Evolutionary conservation across 1,140 invertebrate species (phyloP).

Genomic region (Drosophila aff.): DNA sequence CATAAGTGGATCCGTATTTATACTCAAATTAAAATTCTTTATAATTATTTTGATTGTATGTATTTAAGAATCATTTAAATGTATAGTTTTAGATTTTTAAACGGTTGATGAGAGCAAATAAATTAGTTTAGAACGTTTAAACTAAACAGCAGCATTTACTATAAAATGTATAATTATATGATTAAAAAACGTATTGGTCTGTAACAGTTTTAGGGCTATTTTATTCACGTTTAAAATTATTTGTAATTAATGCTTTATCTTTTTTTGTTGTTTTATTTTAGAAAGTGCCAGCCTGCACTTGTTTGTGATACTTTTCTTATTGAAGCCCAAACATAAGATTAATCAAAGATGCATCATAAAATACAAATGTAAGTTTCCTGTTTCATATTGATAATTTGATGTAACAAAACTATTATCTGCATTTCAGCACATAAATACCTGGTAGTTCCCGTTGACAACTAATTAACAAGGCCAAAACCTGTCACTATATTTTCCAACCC

Average conservation of each 20-base stretch:
- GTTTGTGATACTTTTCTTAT: not conserved
- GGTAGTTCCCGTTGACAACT: not conserved
- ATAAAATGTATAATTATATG: not conserved
- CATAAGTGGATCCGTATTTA: not conserved
- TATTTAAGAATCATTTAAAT: too few species aligned
- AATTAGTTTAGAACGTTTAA: not conserved
- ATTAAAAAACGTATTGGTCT: too few species aligned
- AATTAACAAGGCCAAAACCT: not conserved
- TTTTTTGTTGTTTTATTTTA: not conserved
- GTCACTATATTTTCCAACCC: not conserved
- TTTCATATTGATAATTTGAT: not conserved
- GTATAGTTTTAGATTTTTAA: too few species aligned
- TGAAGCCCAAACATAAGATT: not conserved
- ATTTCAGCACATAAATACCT: not conserved
- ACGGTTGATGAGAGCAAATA: too few species aligned
- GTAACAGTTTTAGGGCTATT: not conserved
- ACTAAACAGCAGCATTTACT: not conserved
- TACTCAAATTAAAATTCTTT: not conserved
- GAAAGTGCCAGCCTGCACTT: not conserved
- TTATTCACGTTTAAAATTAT: not conserved
- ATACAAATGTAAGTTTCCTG: not conserved
- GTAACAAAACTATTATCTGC: not conserved
- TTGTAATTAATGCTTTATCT: not conserved
- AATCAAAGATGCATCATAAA: not conserved
- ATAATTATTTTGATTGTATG: not conserved